Percentiles rank a stretch among this genome's conserved stretches.
phyloP scores from a whole-genome alignment of 2,797 vertebrate species.

The Siniperca scherzeri region DNA sequence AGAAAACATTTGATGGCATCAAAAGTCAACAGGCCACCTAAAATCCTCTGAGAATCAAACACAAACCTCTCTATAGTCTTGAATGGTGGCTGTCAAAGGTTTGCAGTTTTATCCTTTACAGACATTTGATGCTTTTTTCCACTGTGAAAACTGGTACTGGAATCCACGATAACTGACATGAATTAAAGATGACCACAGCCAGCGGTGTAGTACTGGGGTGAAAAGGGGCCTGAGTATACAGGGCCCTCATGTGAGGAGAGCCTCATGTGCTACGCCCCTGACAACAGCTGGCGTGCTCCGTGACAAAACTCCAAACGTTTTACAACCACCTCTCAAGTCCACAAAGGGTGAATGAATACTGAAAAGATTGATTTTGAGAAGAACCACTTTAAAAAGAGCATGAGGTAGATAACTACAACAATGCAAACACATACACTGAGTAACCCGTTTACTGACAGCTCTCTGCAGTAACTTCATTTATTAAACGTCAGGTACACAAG shows the following conservation, averaged over 20 bases:
- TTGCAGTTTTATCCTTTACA: neutral
- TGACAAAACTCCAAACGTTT: no score
- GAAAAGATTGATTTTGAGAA: neutral
- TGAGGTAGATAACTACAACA: no score
- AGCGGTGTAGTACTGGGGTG: no score
- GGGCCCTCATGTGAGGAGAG: no score
- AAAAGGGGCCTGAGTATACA: no score
- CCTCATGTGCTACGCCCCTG: no score
- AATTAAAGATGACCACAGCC: neutral
- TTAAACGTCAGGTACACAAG: neutral
- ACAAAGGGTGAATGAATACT: neutral
- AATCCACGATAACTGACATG: neutral
- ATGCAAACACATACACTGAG: neutral
- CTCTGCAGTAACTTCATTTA: neutral
- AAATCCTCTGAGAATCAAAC: neutral
- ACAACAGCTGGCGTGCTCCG: neutral
- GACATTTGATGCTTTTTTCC: neutral
- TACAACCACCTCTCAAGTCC: neutral
- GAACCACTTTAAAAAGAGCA: neutral
- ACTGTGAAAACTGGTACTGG: neutral
- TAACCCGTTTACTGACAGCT: neutral
- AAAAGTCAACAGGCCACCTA: neutral
- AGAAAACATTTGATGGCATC: neutral
- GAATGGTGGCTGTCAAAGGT: neutral
- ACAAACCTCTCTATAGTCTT: neutral